Evolutionary conservation across 2,888 invertebrate species (phyloP), one percentile per base, ranked within the genome.

Genomic region (Phaedon cochleariae): DNA sequence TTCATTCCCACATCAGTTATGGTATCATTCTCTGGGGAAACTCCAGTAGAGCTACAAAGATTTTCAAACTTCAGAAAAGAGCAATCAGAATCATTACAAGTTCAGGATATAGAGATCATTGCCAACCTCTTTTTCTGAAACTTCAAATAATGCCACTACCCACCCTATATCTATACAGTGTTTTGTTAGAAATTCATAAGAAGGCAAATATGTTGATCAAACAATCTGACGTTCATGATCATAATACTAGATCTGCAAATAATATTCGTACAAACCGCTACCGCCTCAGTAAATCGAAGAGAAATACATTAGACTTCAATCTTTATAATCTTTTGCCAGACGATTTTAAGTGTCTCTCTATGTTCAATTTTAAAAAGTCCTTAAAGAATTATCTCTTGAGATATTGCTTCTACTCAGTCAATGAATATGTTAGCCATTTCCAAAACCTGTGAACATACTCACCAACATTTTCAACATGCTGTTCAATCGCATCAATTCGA

Each of bases 1-100:
- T 66, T 52, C 60, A 61, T 51, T 57, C 61, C 15, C 59, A 57
- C 20, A 57, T 65, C 17, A 52, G 29, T 45, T 65, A 61, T 61
- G 51, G 55, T 21, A 53, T 59, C 15, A 31, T 37, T 37, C 52
- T 65, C 26, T 65, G 65, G 62, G 62, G 46, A 31, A 62, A 65
- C 49, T 62, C 57, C n/a, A 29, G 12, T 17, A 17, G 46, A 41
- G 18, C 51, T 18, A 31, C 51, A 45, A 49, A 41, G 49, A 41
- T 65, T 51, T 61, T 61, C 61, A 31, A 57, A 6, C 51, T 57
- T 37, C 61, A 65, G 37, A 60, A 61, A 41, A 54, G 57, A 51
- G 61, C 51, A n/a, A 46, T 65, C 3, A 65, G 60, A 37, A 60
- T 65, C 12, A 57, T 65, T 10, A 37, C 52, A 17, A 55, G 49